Evolutionary conservation across 2,113 vertebrate species (phyloP), one percentile per base, ranked within the genome.

Genomic region (Toxostoma redivivum): DNA sequence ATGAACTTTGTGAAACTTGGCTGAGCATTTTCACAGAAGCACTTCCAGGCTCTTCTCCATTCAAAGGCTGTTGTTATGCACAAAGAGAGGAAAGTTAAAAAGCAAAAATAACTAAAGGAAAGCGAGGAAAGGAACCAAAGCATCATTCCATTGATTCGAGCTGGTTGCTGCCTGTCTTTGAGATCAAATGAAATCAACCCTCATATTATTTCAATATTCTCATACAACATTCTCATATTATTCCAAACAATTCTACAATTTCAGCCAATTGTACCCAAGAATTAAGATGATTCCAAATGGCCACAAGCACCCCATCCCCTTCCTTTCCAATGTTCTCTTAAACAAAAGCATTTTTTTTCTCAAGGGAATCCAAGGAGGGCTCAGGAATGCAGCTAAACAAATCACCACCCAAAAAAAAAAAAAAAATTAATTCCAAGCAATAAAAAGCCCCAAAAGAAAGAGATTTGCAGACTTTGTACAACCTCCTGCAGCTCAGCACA

Each of bases 401-500:
- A 85, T 48, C 53, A 11, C 40, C 40, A 30, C 11, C 4, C 9
- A 4, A 21, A 40, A n/a, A 19, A 24, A 70, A 4, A 24, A 37
- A 8, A 23, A 35, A 21, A 37, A 37, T 11, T 24, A 28, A 82
- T 23, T 28, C 30, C 35, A 27, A 58, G 40, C 64, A 47, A 64
- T 40, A 40, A 35, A 64, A 77, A 79, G 20, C 38, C 27, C 24
- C 30, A 7, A 86, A 81, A 94, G 44, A 67, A 65, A 77, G 35
- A 53, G 76, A 79, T 65, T 22, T 84, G 61, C 77, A 87, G 95
- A 65, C 87, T 92, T 85, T 87, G 87, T 15, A 38, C 66, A 90
- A 31, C 53, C 95, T 94, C 91, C 93, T 61, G 89, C 95, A 72
- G 81, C 61, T 82, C 77, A 37, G 78, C 61, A 12, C 24, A 50